A percentile compares a stretch with the other conserved stretches of the same genome.
Evolutionary conservation across 2,888 invertebrate species (phyloP).

Genomic region (Agonopterix heracliana): DNA sequence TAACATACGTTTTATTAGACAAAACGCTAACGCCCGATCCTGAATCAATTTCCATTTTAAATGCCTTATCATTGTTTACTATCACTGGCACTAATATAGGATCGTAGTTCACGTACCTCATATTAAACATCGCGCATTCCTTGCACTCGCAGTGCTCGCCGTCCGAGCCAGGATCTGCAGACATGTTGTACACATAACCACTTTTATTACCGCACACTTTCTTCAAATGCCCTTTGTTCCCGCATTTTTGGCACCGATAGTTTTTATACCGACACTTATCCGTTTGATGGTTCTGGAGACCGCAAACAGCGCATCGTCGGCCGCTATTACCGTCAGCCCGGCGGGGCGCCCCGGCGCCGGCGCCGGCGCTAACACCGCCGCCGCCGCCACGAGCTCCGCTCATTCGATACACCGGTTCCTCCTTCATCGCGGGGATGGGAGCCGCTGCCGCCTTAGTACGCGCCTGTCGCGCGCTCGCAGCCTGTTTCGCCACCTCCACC

Average conservation of each 20-base stretch:
- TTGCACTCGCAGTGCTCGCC: conserved; percentile 6
- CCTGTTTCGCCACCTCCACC: conserved; percentile 11
- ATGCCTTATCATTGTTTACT: too few species aligned
- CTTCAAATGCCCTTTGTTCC: too few species aligned
- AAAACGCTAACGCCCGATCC: too few species aligned
- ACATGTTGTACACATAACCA: conserved; percentile 6
- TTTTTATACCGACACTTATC: conserved; percentile 15
- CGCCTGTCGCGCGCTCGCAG: conserved; percentile 3
- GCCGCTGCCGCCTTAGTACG: not conserved
- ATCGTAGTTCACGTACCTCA: conserved; percentile 14
- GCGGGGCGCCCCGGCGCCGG: not conserved
- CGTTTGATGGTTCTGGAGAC: conserved; percentile 9
- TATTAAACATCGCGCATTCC: conserved; percentile 15
- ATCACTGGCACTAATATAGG: conserved; percentile 13
- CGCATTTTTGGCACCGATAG: conserved; percentile 17
- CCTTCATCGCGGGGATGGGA: too few species aligned
- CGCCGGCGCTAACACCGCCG: not conserved
- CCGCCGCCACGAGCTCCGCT: not conserved
- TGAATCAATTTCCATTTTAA: too few species aligned
- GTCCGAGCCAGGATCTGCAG: too few species aligned
- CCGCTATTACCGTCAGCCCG: not conserved
- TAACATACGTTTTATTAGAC: too few species aligned
- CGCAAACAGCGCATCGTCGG: conserved; percentile 12
- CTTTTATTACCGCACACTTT: conserved; percentile 10
- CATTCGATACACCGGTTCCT: conserved; percentile 13